Evolutionary conservation across 2,113 vertebrate genomes (phyloP).

Genomic region (Gambusia holbrooki): DNA sequence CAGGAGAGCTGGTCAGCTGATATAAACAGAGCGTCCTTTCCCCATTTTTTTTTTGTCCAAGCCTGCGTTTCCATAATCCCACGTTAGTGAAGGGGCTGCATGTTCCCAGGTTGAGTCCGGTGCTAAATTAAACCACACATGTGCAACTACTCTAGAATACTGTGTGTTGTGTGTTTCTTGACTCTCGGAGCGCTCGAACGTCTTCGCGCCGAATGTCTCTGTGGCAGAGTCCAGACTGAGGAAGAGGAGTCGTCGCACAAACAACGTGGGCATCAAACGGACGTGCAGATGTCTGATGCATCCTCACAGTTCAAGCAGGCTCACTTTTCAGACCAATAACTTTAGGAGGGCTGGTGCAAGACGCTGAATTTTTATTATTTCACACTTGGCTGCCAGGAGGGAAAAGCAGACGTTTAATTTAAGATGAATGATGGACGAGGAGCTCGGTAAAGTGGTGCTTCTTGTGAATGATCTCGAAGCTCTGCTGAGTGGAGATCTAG

Average conservation of each 20-base stretch:
- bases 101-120: slow-evolving; percentile 38
- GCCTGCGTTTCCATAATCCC: neutral
- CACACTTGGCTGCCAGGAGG: neutral
- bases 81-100: slow-evolving; percentile 62
- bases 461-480: neutral
- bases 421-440: neutral
- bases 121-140: neutral
- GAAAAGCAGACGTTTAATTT: neutral
- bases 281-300: neutral
- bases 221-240: slow-evolving; percentile 36
- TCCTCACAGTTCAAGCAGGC: neutral
- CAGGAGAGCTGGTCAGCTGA: no score
- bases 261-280: neutral
- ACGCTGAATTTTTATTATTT: neutral
- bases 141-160: neutral
- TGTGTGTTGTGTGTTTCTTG: slow-evolving; percentile 15
- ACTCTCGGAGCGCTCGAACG: slow-evolving; percentile 11
- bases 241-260: slow-evolving; percentile 32
- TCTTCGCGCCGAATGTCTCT: slow-evolving; percentile 41
- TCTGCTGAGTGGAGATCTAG: neutral
- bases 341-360: neutral
- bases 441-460: neutral
- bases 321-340: no score
- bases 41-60: no score
- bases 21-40: no score